Evolutionary conservation across 1,140 invertebrate genomes (phyloP).

Genomic region (Leptinotarsa defecta): DNA sequence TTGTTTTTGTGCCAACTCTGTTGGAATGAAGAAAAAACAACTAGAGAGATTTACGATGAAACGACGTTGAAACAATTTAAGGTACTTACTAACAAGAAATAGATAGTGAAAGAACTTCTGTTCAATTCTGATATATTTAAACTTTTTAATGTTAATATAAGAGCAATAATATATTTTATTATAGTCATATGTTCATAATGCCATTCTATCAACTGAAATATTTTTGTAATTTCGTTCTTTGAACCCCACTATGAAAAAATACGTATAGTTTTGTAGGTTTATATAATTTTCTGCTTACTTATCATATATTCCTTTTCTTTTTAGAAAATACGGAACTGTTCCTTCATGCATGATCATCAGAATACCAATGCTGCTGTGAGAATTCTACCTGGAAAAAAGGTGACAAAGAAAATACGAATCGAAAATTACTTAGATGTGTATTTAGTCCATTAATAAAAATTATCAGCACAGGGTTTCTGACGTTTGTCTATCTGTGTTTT

Average conservation of each 20-base stretch:
- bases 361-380: constrained; percentile 43
- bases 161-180: too few species aligned
- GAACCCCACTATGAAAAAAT: too few species aligned
- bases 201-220: too few species aligned
- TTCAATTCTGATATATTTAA: too few species aligned
- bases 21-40: constrained; percentile 41
- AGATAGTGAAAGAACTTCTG: too few species aligned
- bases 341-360: constrained; percentile 48
- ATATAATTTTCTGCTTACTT: too few species aligned
- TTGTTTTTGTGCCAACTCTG: constrained; percentile 46
- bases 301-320: constrained; percentile 20
- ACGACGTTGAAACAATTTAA: constrained; percentile 43
- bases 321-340: constrained; percentile 51
- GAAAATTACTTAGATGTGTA: constrained; percentile 46
- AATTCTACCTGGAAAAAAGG: constrained; percentile 34
- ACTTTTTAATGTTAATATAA: too few species aligned
- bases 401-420: constrained; percentile 44
- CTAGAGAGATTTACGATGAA: constrained; percentile 36
- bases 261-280: too few species aligned
- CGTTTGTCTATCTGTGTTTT: too few species aligned
- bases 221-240: too few species aligned
- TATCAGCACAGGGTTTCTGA: too few species aligned
- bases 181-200: too few species aligned
- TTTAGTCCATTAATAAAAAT: neutral
- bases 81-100: constrained; percentile 21